Base-by-base conservation (phyloP, 2,113 vertebrate genomes). In the Silurus meridionalis region DNA sequence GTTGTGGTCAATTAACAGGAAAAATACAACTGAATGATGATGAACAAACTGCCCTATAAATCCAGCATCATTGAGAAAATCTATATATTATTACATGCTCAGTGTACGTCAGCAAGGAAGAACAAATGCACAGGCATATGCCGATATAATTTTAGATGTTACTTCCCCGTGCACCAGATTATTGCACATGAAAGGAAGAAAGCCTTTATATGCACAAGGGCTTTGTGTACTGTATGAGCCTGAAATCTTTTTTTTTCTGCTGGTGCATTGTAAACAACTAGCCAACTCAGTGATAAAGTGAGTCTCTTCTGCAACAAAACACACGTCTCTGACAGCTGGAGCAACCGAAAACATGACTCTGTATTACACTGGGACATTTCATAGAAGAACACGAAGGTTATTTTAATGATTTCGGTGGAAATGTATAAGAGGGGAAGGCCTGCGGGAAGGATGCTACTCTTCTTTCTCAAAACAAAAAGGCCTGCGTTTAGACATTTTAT, bases 401-500 rank as follows among this genome's bases (percentile, higher is more conserved):
- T 74, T 55, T 52, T 61, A 13, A 48, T 9, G 2, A n/a, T 7
- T 46, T 37, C 37, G 37, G n/a, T 8, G 23, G 23, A 8, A 25
- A 10, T 67, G 64, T 25, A 8, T 66, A n/a, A 28, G 7, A 8
- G 21, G 0, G 50, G 21, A 23, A 46, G 46, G 78, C 74, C 78
- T 55, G 72, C n/a, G 10, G 37, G 4, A 52, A 46, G n/a, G 37
- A 64, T 80, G 75, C 55, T 85, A 17, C 8, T 86, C 69, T 61
- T 58, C 37, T 61, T 86, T 48, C 9, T 19, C 15, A 58, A 79
- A 83, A 37, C 17, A 80, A 66, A 48, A 82, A 86, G 89, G 87
- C 87, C 84, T 74, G 71, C 15, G 10, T 50, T 21, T 75, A 1
- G 37, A 72, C 77, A 63, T 50, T 64, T 21, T 4, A 13, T 60